A percentile compares a stretch with the other conserved stretches of the same genome.
These are phyloP conservation scores for Eremobia ochroleuca DNA, from an alignment of 2,888 invertebrate species.

Conservation along the genomic window DNA sequence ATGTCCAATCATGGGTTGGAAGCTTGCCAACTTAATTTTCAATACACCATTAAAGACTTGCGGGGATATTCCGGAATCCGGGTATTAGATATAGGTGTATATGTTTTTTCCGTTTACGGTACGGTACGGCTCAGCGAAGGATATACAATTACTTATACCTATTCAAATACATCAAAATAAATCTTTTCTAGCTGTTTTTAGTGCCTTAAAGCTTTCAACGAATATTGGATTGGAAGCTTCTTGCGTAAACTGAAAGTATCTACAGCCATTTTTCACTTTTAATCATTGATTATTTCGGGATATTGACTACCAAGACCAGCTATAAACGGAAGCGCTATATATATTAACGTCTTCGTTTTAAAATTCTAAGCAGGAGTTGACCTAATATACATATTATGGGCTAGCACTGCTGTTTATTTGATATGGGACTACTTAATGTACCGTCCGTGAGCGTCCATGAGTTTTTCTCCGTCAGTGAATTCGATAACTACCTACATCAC, in stretches of 20 bases:
- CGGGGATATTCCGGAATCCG: slow-evolving; percentile 4
- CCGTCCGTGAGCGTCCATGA: too few relatives aligned
- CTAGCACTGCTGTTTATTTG: not conserved
- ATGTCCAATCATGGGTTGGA: slow-evolving; percentile 52
- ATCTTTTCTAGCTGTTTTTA: not conserved
- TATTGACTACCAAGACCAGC: slow-evolving; percentile 1
- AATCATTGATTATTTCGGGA: slow-evolving; percentile 15
- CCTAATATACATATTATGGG: not conserved
- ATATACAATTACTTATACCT: not conserved
- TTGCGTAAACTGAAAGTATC: not conserved
- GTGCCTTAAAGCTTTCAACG: not conserved
- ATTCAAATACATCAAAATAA: not conserved
- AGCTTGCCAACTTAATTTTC: slow-evolving; percentile 49
- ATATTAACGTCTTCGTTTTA: not conserved
- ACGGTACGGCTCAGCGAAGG: too few relatives aligned
- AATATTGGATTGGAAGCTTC: slow-evolving; percentile 8
- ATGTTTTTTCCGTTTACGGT: not conserved
- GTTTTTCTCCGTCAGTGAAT: not conserved
- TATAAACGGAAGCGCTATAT: not conserved
- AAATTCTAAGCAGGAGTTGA: slow-evolving; percentile 1
- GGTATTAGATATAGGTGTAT: not conserved
- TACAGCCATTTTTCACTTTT: slow-evolving; percentile 13
- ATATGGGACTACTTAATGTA: not conserved
- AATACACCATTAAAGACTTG: slow-evolving; percentile 23
- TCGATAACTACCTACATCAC: not conserved